phyloP scores from a whole-genome alignment of 2,888 invertebrate genomes.

The Acanthosepion lycidas region DNA sequence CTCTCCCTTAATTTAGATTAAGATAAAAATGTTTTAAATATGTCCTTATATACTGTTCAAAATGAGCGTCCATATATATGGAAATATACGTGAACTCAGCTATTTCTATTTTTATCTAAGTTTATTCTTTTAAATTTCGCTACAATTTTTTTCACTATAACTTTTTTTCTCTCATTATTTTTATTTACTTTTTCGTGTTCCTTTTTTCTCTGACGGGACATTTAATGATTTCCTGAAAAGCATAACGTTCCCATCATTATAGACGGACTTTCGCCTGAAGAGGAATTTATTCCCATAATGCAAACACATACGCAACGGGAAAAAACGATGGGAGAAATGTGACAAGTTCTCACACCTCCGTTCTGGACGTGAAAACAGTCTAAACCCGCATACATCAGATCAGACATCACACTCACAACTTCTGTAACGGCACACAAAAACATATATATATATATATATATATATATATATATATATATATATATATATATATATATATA shows the following conservation, averaged over 20 bases:
- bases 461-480: no score
- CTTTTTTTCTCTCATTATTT: no score
- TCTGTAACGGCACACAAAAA: background rate
- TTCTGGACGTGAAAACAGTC: background rate
- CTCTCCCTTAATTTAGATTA: no score
- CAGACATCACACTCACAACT: background rate
- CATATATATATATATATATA: no score
- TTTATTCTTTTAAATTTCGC: no score
- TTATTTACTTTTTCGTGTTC: background rate
- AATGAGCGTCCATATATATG: no score
- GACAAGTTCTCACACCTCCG: background rate
- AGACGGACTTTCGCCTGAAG: background rate
- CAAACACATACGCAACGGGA: background rate
- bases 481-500: no score
- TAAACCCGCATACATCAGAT: background rate
- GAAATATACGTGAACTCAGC: no score
- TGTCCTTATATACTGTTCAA: background rate
- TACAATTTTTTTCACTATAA: no score
- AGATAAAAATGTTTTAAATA: no score
- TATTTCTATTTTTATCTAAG: no score
- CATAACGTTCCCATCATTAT: background rate
- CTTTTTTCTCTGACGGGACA: background rate
- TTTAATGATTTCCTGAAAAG: slow-evolving; percentile 20
- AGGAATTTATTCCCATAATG: background rate
- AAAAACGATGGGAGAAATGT: background rate